phyloP scores from a whole-genome alignment of 1,140 invertebrate genomes.

The Drosophila pruinosa region DNA sequence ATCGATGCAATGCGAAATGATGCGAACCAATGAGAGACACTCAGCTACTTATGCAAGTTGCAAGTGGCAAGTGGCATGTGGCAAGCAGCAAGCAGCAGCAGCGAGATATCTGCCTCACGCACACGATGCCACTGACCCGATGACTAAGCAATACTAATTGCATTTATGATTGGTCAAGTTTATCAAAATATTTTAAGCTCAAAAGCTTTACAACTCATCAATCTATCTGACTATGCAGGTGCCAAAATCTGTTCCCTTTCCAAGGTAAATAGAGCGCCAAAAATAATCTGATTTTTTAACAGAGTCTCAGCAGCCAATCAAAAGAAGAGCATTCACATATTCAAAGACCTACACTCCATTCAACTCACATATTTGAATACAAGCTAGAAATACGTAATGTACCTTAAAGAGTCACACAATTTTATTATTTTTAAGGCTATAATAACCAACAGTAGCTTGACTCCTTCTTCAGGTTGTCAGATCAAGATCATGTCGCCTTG shows the following conservation, averaged over 20 bases:
- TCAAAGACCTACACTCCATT: too few relatives aligned
- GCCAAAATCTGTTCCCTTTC: background rate
- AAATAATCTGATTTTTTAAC: background rate
- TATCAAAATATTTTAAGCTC: background rate
- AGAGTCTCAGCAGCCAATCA: too few relatives aligned
- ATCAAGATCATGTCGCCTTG: background rate
- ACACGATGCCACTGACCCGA: slow-evolving; percentile 10
- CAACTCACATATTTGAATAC: too few relatives aligned
- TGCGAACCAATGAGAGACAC: slow-evolving; percentile 1
- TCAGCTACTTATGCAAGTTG: slow-evolving; percentile 5
- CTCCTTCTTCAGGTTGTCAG: background rate
- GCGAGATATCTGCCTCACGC: background rate
- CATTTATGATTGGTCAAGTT: slow-evolving; percentile 2
- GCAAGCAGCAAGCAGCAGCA: background rate
- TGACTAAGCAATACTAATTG: slow-evolving; percentile 13
- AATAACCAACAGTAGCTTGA: background rate
- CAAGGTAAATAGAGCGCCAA: background rate
- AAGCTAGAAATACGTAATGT: too few relatives aligned
- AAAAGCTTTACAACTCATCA: background rate
- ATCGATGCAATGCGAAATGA: slow-evolving; percentile 35
- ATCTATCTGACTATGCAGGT: background rate
- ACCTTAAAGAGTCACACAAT: too few relatives aligned
- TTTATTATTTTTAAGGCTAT: too few relatives aligned
- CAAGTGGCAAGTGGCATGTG: background rate
- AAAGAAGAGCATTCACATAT: too few relatives aligned